Evolutionary conservation across 2,888 invertebrate species (phyloP).

Genomic region (Lasioglossum zephyrum): DNA sequence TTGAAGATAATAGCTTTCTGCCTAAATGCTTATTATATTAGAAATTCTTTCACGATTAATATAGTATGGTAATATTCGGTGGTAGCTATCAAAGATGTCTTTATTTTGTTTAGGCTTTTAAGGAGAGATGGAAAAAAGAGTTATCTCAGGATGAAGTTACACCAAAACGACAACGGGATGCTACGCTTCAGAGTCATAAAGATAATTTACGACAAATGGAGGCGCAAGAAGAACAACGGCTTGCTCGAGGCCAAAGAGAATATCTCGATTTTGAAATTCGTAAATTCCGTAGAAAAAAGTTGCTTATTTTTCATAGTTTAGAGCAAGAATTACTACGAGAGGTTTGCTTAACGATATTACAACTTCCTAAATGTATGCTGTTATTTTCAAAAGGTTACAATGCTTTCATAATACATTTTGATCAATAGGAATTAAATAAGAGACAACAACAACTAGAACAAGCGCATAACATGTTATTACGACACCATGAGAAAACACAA

Average conservation of each 20-base stretch:
- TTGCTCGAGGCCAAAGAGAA: slow-evolving; percentile 95
- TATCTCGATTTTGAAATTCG: slow-evolving; percentile 96
- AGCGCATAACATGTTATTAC: slow-evolving; percentile 96
- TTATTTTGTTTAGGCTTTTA: slow-evolving; percentile 87
- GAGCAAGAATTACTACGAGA: slow-evolving; percentile 96
- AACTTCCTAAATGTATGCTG: not conserved
- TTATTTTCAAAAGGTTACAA: not conserved
- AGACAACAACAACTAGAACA: slow-evolving; percentile 97
- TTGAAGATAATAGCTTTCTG: not conserved
- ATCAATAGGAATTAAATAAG: slow-evolving; percentile 94
- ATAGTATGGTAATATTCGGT: slow-evolving; percentile 2
- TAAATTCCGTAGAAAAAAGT: slow-evolving; percentile 95
- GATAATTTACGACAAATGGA: slow-evolving; percentile 96
- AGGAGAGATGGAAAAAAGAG: slow-evolving; percentile 98
- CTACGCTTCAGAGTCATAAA: slow-evolving; percentile 96
- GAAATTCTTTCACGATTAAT: not conserved
- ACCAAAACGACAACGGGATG: slow-evolving; percentile 95
- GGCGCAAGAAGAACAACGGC: slow-evolving; percentile 94
- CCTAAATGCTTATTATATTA: not conserved
- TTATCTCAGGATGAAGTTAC: slow-evolving; percentile 96
- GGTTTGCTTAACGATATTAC: slow-evolving; percentile 85
- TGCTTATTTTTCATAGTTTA: slow-evolving; percentile 93
- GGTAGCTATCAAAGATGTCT: slow-evolving; percentile 9
- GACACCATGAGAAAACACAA: slow-evolving; percentile 98
- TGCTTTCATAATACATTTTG: slow-evolving; percentile 9